Evolutionary conservation across 2,888 invertebrate species (phyloP), one percentile per base, ranked within the genome.

Genomic region (Melanophora roralis): DNA sequence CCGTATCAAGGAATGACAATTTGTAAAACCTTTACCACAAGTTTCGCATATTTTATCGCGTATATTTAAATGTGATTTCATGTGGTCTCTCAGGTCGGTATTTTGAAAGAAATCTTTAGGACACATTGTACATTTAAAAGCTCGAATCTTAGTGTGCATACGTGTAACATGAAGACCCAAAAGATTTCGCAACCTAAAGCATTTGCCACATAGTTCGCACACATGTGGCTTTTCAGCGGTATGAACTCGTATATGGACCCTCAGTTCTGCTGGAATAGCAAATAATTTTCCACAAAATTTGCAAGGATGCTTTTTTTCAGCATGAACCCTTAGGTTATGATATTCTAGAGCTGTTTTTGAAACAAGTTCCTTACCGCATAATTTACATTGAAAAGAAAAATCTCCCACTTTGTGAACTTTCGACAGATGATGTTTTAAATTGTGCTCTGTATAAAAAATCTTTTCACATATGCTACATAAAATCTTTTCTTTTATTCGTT

Each of bases 21-120:
- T 87, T 12, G 86, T 85, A 51, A 87, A 87, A 3, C 86, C 87
- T 60, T 87, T 87, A 9, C 88, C 88, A 23, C 87, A 88, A 0
- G 85, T 86, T 49, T 81, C 72, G 68, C 87, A 87, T 12, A 87
- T 86, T 62, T 87, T 87, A 76, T 87, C 87, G 1, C 88, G 84
- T 62, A 87, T 87, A 62, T 88, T 88, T 11, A 87, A 77, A 68
- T 87, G 87, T 0, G 85, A 82, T 60, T 88, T 88, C 16, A 87
- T 85, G 47, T 87, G 87, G 57, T 87, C 88, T 5, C 84, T 82
- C 9, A 88, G 69, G 75, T 87, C 80, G 1, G 84, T 83, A 14
- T 85, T 85, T 36, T 84, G 86, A 0, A 84, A 16, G 65, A 87
- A 87, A 45, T 87, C 88, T 64, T 83, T 83, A 4, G 83, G 82